Conservation (phyloP, 2,888 invertebrate genomes). For the Lasioglossum lativentre region DNA sequence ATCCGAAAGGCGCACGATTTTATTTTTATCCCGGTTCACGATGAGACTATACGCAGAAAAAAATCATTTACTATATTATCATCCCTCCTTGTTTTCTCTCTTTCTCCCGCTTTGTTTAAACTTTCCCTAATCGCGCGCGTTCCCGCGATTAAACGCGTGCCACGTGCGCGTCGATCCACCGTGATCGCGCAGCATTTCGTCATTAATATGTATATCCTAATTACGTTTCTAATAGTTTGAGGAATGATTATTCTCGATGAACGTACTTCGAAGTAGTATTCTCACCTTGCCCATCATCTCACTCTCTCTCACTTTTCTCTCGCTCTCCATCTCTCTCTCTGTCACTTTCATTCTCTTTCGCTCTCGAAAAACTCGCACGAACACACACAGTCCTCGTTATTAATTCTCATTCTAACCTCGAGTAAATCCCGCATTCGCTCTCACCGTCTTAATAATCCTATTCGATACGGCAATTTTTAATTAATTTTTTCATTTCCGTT, state of each 20-base stretch:
- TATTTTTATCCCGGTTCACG: constrained; percentile 39
- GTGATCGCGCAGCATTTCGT: constrained; percentile 56
- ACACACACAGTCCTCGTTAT: constrained; percentile 34
- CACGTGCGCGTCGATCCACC: not conserved
- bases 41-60: constrained; percentile 59
- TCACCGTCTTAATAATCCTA: constrained; percentile 32
- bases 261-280: constrained; percentile 65
- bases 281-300: constrained; percentile 24
- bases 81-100: constrained; percentile 33
- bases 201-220: constrained; percentile 73
- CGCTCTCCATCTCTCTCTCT: not conserved
- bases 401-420: constrained; percentile 46
- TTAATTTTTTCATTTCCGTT: constrained; percentile 62
- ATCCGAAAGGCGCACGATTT: constrained; percentile 53
- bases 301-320: constrained; percentile 31
- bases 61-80: constrained; percentile 40
- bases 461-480: constrained; percentile 62
- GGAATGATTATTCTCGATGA: constrained; percentile 76
- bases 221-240: constrained; percentile 80
- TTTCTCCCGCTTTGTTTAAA: constrained; percentile 3
- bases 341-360: constrained; percentile 37
- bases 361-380: constrained; percentile 47
- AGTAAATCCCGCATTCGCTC: constrained; percentile 40
- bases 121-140: constrained; percentile 48
- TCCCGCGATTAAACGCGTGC: constrained; percentile 34